Percentiles rank a stretch among this genome's conserved stretches.
Conservation (phyloP, 2,888 invertebrate genomes). For the Calliscelio sp. region DNA sequence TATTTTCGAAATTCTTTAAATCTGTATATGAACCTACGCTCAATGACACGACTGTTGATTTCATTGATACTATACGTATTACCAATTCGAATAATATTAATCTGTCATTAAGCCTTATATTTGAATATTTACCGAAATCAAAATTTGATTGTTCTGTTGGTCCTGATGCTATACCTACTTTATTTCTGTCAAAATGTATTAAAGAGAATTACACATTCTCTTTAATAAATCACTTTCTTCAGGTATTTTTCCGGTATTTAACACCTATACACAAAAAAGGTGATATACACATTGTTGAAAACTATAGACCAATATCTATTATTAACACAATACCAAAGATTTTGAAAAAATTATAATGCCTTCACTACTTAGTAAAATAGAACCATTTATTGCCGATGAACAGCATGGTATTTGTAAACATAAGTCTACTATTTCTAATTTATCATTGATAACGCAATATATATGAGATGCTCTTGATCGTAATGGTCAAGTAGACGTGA, state of each 20-base stretch:
- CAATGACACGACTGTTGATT: too few species aligned
- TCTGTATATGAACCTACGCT: too few species aligned
- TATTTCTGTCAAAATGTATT: too few species aligned
- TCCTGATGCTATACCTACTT: too few species aligned
- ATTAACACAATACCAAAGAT: constrained; percentile 59
- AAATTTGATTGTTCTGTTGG: too few species aligned
- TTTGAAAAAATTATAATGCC: constrained; percentile 65
- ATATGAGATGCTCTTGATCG: constrained; percentile 63
- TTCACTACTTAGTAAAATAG: too few species aligned
- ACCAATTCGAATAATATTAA: too few species aligned
- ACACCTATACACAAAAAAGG: constrained; percentile 43
- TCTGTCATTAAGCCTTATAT: too few species aligned
- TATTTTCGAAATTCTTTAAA: too few species aligned
- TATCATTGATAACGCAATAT: constrained; percentile 40
- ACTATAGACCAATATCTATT: constrained; percentile 61
- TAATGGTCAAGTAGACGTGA: constrained; percentile 62
- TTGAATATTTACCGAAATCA: too few species aligned
- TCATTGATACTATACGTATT: too few species aligned
- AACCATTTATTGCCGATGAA: neutral
- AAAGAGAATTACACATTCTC: too few species aligned
- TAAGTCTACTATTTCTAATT: constrained; percentile 33
- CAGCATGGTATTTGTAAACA: constrained; percentile 48
- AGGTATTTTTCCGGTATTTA: neutral
- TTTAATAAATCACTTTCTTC: neutral
- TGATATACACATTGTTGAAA: constrained; percentile 30